A percentile compares a stretch with the other conserved stretches of the same genome.
Evolutionary conservation across 2,113 vertebrate species (phyloP).

Genomic region (Sphyrna mokarran): DNA sequence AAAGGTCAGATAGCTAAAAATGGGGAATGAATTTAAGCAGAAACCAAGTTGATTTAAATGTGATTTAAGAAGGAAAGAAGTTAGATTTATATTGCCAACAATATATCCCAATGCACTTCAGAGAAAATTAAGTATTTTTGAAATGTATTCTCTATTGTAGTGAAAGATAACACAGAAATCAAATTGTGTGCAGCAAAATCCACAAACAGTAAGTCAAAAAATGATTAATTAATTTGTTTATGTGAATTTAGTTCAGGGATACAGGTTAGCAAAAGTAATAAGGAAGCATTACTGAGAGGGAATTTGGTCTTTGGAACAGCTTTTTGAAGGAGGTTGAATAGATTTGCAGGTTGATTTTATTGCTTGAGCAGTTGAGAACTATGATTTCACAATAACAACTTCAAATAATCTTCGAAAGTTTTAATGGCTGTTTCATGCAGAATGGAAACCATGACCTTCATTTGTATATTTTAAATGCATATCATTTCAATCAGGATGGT

Average conservation of each 20-base stretch:
- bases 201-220: not conserved
- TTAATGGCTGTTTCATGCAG: no score
- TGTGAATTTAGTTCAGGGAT: not conserved
- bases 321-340: not conserved
- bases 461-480: no score
- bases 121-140: not conserved
- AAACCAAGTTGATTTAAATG: not conserved
- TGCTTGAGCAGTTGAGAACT: not conserved
- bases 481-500: no score
- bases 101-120: not conserved
- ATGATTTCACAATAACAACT: not conserved
- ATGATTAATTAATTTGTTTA: not conserved
- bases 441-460: not conserved
- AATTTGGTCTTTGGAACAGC: not conserved
- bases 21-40: not conserved
- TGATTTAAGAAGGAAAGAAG: not conserved
- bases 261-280: not conserved
- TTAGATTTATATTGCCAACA: not conserved
- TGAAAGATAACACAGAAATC: not conserved
- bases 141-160: not conserved
- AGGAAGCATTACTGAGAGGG: not conserved
- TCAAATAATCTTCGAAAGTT: no score
- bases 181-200: not conserved
- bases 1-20: not conserved
- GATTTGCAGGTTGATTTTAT: not conserved